These are phyloP conservation scores for Polyodon spathula DNA, from an alignment of 2,113 vertebrate species.

Conservation along the genomic window DNA sequence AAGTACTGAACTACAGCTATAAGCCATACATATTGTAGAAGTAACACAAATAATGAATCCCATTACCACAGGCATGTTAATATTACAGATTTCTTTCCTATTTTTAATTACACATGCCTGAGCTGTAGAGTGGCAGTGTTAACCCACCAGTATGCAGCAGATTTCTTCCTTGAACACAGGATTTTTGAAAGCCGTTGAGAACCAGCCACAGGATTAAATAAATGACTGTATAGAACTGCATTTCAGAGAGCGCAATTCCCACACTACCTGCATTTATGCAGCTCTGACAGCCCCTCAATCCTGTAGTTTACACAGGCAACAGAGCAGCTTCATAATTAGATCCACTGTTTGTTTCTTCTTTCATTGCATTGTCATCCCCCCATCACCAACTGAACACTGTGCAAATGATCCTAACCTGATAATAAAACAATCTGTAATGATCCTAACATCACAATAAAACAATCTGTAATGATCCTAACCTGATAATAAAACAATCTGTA, in stretches of 20 bases:
- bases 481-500: no score
- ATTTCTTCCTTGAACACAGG: slow-evolving; percentile 16
- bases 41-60: slow-evolving; percentile 28
- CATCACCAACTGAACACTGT: no score
- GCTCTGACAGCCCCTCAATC: not conserved
- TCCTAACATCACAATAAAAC: no score
- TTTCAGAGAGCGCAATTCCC: not conserved
- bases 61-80: slow-evolving; percentile 31
- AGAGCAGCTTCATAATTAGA: no score
- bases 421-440: no score
- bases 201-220: slow-evolving; percentile 10
- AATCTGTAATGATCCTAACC: no score
- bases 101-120: slow-evolving; percentile 38
- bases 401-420: no score
- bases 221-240: slow-evolving; percentile 7
- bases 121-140: slow-evolving; percentile 28
- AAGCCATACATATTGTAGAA: no score
- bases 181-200: slow-evolving; percentile 17
- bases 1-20: no score
- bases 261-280: not conserved
- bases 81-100: slow-evolving; percentile 15
- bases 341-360: no score
- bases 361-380: no score
- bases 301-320: no score
- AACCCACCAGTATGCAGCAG: slow-evolving; percentile 8